Evolutionary conservation across 2,888 invertebrate species (phyloP).

Genomic region (Ptilodon capucinus): DNA sequence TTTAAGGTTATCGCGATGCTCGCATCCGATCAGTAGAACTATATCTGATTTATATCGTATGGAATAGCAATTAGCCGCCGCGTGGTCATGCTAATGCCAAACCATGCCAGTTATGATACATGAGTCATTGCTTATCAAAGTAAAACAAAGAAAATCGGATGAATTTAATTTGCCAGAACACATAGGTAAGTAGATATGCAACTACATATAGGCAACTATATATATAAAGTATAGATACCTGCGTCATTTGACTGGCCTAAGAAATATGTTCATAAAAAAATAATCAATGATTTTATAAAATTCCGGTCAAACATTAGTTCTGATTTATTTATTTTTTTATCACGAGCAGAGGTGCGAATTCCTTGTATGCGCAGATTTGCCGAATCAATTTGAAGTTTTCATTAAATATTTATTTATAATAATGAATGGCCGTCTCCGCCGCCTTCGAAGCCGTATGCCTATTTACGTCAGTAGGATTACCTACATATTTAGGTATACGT

Average conservation of each 20-base stretch:
- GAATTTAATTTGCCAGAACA: slow-evolving; percentile 42
- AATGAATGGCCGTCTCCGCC: slow-evolving; percentile 1
- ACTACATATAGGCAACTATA: too few species aligned
- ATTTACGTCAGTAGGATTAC: slow-evolving; percentile 9
- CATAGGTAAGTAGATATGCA: too few species aligned
- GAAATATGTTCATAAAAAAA: not conserved
- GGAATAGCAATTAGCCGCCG: slow-evolving; percentile 67
- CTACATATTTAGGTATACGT: slow-evolving; percentile 25
- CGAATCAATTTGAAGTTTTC: slow-evolving; percentile 30
- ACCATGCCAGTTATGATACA: slow-evolving; percentile 57
- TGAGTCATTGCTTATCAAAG: slow-evolving; percentile 44
- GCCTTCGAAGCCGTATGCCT: slow-evolving; percentile 5
- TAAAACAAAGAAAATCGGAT: slow-evolving; percentile 51
- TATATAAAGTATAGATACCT: too few species aligned
- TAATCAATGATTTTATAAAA: not conserved
- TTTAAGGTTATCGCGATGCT: slow-evolving; percentile 44
- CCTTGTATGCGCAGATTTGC: slow-evolving; percentile 10
- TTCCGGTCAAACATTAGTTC: not conserved
- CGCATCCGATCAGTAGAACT: slow-evolving; percentile 40
- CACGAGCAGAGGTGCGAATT: not conserved
- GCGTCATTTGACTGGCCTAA: not conserved
- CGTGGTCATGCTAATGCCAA: slow-evolving; percentile 68
- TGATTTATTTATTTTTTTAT: not conserved
- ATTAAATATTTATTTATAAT: slow-evolving; percentile 25
- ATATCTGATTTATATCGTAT: slow-evolving; percentile 65